Evolutionary conservation across 1,140 invertebrate species (phyloP).

Genomic region (Proctacanthus coquilletti): DNA sequence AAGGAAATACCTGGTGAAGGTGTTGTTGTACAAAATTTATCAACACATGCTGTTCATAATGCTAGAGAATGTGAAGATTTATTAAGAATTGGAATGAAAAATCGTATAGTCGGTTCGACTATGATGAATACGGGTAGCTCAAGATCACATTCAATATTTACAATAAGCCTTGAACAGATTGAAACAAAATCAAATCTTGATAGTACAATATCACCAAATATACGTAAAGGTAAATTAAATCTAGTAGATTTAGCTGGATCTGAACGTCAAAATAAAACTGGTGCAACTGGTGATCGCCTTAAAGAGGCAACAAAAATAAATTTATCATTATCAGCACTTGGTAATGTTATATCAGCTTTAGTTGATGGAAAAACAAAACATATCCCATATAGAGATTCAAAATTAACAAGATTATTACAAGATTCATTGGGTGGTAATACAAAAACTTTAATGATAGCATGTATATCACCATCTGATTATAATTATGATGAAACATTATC

Average conservation of each 20-base stretch:
- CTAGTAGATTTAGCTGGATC: slow-evolving; percentile 69
- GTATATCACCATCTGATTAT: slow-evolving; percentile 73
- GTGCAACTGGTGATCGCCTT: slow-evolving; percentile 68
- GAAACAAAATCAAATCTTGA: slow-evolving; percentile 17
- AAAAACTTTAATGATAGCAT: slow-evolving; percentile 88
- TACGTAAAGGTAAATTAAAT: slow-evolving; percentile 70
- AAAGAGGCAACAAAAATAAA: slow-evolving; percentile 94
- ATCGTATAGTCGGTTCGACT: slow-evolving; percentile 69
- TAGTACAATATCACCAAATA: slow-evolving; percentile 43
- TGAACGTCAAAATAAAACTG: slow-evolving; percentile 82
- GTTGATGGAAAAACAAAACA: slow-evolving; percentile 82
- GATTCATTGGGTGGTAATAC: slow-evolving; percentile 91
- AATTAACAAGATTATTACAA: slow-evolving; percentile 75
- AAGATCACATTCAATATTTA: slow-evolving; percentile 83
- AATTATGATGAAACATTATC: slow-evolving; percentile 86
- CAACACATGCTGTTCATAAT: slow-evolving; percentile 31
- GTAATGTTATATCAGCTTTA: slow-evolving; percentile 87
- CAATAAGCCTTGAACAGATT: slow-evolving; percentile 71
- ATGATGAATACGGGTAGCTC: slow-evolving; percentile 89
- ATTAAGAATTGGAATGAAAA: slow-evolving; percentile 58
- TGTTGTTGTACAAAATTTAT: slow-evolving; percentile 54
- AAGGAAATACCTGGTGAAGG: slow-evolving; percentile 69
- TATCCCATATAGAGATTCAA: slow-evolving; percentile 88
- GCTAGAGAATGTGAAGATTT: slow-evolving; percentile 61
- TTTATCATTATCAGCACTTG: slow-evolving; percentile 80